Conservation (phyloP, 2,113 vertebrate genomes). For the Odocoileus virginianus region DNA sequence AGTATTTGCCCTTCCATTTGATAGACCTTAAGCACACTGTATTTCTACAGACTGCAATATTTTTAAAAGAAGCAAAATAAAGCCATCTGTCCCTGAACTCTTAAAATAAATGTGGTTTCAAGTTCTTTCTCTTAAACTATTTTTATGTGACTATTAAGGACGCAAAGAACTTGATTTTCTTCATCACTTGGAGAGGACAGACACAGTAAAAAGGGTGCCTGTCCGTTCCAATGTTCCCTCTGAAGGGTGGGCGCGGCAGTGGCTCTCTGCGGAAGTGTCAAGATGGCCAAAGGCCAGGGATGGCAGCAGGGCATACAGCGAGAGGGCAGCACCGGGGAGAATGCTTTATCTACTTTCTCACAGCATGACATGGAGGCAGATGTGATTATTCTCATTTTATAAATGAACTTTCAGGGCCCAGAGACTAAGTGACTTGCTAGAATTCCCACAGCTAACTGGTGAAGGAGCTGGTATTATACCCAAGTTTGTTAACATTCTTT, state of each 20-base stretch:
- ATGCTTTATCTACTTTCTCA: too few species aligned
- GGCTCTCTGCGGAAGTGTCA: not conserved
- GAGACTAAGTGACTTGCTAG: not conserved
- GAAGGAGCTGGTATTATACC: not conserved
- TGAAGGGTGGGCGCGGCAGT: not conserved
- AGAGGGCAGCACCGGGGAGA: not conserved
- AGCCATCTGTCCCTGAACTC: slow-evolving; percentile 29
- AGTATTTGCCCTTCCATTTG: not conserved
- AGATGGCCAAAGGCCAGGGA: not conserved
- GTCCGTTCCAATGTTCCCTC: not conserved
- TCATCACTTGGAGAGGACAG: not conserved
- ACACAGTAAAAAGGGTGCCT: not conserved
- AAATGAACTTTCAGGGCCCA: not conserved
- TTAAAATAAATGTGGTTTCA: not conserved
- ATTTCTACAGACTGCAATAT: not conserved
- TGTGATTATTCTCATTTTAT: not conserved
- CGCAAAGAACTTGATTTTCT: not conserved
- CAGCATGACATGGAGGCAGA: not conserved
- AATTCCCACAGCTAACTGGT: not conserved
- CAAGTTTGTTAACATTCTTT: not conserved
- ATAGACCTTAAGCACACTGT: not conserved
- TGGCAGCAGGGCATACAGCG: too few species aligned
- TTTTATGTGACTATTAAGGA: not conserved
- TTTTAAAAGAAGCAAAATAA: slow-evolving; percentile 6
- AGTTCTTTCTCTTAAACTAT: not conserved